A percentile compares a stretch with the other conserved stretches of the same genome.
Evolutionary conservation across 2,888 invertebrate genomes (phyloP).

Genomic region (Galeruca laticollis): DNA sequence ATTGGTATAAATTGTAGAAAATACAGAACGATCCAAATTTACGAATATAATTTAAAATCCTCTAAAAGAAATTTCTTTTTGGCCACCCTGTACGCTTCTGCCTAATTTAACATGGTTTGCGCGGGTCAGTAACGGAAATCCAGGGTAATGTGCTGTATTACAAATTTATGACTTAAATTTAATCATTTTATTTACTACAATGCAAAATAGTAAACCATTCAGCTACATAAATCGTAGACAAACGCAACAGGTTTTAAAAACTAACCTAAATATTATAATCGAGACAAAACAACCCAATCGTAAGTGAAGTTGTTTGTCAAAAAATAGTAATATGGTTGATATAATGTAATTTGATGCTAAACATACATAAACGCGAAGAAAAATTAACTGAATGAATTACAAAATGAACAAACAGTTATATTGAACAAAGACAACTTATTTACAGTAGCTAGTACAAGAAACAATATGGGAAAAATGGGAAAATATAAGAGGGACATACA

Average conservation of each 20-base stretch:
- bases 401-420: too few relatives aligned
- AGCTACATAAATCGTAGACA: neutral
- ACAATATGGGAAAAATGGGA: too few relatives aligned
- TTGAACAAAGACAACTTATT: too few relatives aligned
- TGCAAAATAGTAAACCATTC: constrained; percentile 15
- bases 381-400: too few relatives aligned
- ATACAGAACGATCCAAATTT: too few relatives aligned
- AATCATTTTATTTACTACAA: constrained; percentile 17
- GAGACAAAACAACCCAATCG: neutral
- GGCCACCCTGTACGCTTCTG: neutral
- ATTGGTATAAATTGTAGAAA: too few relatives aligned
- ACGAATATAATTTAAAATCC: too few relatives aligned
- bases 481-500: too few relatives aligned
- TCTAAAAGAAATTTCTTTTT: neutral
- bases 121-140: constrained; percentile 15
- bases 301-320: neutral
- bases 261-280: neutral
- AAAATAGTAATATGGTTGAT: neutral
- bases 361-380: too few relatives aligned
- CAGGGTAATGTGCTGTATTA: constrained; percentile 4
- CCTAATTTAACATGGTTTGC: neutral
- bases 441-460: too few relatives aligned
- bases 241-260: neutral
- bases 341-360: too few relatives aligned
- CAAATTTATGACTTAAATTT: constrained; percentile 11